Evolutionary conservation across 2,113 vertebrate genomes (phyloP).

Genomic region (Misgurnus mizolepis): DNA sequence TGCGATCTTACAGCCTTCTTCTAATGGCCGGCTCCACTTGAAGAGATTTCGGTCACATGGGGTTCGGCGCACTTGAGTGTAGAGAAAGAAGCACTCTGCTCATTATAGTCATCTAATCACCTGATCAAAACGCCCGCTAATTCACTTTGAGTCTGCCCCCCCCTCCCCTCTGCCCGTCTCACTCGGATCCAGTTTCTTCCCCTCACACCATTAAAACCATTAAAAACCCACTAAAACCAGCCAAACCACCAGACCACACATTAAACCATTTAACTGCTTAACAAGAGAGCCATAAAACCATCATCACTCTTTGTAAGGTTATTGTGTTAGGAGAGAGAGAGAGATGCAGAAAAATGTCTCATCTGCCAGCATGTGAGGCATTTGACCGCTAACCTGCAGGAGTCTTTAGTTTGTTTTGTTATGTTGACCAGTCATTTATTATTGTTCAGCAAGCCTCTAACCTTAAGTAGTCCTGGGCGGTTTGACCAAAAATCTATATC

Average conservation of each 20-base stretch:
- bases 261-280: constrained; percentile 57
- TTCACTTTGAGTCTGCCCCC: constrained; percentile 54
- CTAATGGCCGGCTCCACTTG: constrained; percentile 59
- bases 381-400: constrained; percentile 18
- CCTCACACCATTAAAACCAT: constrained; percentile 56
- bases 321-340: constrained; percentile 47
- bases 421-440: constrained; percentile 11
- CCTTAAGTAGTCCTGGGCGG: background rate
- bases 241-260: constrained; percentile 56
- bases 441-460: background rate
- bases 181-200: constrained; percentile 56
- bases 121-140: constrained; percentile 59
- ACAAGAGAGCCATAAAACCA: constrained; percentile 59
- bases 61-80: constrained; percentile 55
- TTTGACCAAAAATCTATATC: background rate
- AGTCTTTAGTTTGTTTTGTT: constrained; percentile 17
- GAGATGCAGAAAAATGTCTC: constrained; percentile 31
- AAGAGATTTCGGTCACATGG: constrained; percentile 49
- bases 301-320: constrained; percentile 48
- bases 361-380: constrained; percentile 23
- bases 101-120: constrained; percentile 55
- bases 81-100: constrained; percentile 57
- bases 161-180: constrained; percentile 42
- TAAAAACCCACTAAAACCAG: constrained; percentile 61
- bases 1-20: constrained; percentile 48